A percentile compares a stretch with the other conserved stretches of the same genome.
phyloP scores from a whole-genome alignment of 2,113 vertebrate species.

The Trachemys scripta region DNA sequence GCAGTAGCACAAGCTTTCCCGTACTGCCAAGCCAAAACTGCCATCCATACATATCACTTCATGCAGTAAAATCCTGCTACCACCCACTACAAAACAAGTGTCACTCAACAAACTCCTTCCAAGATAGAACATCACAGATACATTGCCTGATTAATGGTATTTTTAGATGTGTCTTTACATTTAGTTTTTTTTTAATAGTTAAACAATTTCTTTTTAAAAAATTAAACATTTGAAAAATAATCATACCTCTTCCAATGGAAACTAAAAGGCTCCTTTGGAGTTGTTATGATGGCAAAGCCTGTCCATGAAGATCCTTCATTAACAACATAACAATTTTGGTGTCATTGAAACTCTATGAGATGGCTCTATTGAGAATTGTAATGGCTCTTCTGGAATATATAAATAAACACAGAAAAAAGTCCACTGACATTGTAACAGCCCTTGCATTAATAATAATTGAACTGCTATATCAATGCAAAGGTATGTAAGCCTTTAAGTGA shows the following conservation, averaged over 20 bases:
- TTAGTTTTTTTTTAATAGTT: not conserved
- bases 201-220: not conserved
- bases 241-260: not conserved
- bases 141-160: not conserved
- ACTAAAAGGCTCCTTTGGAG: not conserved
- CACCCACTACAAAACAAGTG: not conserved
- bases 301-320: constrained; percentile 15
- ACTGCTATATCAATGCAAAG: not conserved
- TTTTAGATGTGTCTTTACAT: not conserved
- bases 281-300: constrained; percentile 4
- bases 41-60: not conserved
- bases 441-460: not conserved
- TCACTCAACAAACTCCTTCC: not conserved
- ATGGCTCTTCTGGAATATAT: constrained; percentile 5
- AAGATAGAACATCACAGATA: not conserved
- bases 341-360: not conserved
- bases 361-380: not conserved
- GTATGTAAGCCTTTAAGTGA: not conserved
- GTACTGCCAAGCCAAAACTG: not conserved
- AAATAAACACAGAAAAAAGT: not conserved
- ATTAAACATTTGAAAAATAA: constrained; percentile 16
- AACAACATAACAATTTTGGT: not conserved
- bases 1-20: not conserved
- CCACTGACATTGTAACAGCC: not conserved
- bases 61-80: not conserved